Percentiles rank a stretch among this genome's conserved stretches.
phyloP scores from a whole-genome alignment of 2,113 vertebrate species.

The Chrysemys picta region DNA sequence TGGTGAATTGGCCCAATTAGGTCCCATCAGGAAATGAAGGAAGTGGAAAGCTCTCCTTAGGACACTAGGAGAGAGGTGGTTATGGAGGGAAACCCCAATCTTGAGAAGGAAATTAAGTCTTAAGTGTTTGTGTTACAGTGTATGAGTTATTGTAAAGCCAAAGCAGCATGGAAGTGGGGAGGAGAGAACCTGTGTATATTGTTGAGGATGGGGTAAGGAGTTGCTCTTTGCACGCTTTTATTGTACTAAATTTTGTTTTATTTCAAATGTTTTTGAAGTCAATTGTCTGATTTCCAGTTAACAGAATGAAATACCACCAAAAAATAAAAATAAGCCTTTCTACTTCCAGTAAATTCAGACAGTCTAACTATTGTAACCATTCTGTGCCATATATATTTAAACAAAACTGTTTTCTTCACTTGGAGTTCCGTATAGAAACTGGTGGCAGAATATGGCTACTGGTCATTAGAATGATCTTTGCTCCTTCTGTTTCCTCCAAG shows the following conservation, averaged over 20 bases:
- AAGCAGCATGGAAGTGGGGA: background rate
- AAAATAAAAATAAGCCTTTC: background rate
- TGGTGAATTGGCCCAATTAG: background rate
- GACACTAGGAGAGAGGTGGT: background rate
- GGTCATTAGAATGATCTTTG: background rate
- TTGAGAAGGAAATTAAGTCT: background rate
- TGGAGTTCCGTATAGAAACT: background rate
- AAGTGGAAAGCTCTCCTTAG: background rate
- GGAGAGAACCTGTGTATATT: background rate
- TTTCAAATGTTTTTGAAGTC: background rate
- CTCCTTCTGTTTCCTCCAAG: background rate
- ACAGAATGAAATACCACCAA: rapidly evolving
- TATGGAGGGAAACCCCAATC: background rate
- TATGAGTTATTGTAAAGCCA: background rate
- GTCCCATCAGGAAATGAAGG: background rate
- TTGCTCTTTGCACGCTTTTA: background rate
- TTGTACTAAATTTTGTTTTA: background rate
- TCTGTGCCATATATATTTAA: background rate
- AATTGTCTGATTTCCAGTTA: background rate
- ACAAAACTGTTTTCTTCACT: background rate
- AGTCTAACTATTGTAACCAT: background rate
- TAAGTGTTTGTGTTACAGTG: background rate
- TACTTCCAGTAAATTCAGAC: background rate
- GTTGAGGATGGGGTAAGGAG: background rate
- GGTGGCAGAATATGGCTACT: background rate